Evolutionary conservation across 2,888 invertebrate genomes (phyloP).

Genomic region (Melinaea menophilus): DNA sequence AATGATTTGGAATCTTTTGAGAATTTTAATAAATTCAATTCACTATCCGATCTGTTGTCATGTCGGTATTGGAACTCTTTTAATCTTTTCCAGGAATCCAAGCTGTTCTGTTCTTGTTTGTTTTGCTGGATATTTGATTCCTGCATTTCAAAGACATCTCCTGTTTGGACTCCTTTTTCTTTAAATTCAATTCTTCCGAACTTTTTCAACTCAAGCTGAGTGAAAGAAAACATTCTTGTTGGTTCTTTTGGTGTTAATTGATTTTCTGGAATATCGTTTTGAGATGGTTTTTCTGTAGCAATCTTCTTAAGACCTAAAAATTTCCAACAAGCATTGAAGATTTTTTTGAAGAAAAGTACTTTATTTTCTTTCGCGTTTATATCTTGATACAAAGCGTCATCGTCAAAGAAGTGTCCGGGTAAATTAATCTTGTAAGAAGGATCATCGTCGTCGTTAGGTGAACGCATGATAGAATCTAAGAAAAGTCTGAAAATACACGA

Average conservation of each 20-base stretch:
- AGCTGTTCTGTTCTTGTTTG: not conserved
- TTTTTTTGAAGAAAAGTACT: conserved; percentile 18
- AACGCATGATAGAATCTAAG: conserved; percentile 60
- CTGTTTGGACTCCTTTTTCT: conserved; percentile 57
- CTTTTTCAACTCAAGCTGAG: conserved; percentile 52
- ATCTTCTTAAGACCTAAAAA: conserved; percentile 35
- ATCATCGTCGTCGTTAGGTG: conserved; percentile 50
- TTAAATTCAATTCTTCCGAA: conserved; percentile 30
- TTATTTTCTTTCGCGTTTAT: conserved; percentile 16
- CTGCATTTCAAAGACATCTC: conserved; percentile 51
- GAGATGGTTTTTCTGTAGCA: conserved; percentile 19
- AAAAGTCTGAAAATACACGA: conserved; percentile 48
- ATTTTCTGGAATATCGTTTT: conserved; percentile 12
- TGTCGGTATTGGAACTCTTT: not conserved
- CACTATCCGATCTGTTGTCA: conserved; percentile 35
- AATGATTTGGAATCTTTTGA: conserved; percentile 39
- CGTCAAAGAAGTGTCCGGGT: conserved; percentile 38
- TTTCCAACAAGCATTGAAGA: conserved; percentile 24
- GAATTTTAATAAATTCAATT: conserved; percentile 51
- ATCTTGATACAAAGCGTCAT: conserved; percentile 31
- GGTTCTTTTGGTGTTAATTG: conserved; percentile 11
- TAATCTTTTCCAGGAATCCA: not conserved
- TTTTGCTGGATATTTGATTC: conserved; percentile 15
- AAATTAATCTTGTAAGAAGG: conserved; percentile 37
- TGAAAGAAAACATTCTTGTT: conserved; percentile 46